These are phyloP conservation scores for Tauraco erythrolophus DNA, from an alignment of 2,113 vertebrate genomes.

Conservation along the genomic window DNA sequence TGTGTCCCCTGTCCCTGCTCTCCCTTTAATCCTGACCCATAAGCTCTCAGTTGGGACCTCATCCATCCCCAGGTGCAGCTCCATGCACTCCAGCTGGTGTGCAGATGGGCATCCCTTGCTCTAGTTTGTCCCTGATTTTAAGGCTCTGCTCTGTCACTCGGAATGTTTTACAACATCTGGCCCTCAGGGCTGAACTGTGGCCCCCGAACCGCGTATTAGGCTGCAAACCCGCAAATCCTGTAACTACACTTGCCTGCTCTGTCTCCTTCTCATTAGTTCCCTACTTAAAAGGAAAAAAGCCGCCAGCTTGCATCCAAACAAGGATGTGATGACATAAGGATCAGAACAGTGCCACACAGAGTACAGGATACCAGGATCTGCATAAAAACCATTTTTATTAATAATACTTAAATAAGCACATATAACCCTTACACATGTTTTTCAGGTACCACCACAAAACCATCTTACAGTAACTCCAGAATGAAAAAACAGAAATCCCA, in stretches of 20 bases:
- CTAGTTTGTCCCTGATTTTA: background rate
- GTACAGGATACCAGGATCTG: background rate
- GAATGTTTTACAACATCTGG: background rate
- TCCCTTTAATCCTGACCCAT: too few species aligned
- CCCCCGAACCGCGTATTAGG: background rate
- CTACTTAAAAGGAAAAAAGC: background rate
- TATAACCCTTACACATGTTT: background rate
- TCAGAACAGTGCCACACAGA: background rate
- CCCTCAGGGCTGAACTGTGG: background rate
- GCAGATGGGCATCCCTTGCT: rapidly evolving
- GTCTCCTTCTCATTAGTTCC: rapidly evolving
- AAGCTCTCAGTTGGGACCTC: too few species aligned
- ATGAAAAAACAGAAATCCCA: background rate
- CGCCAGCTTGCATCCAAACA: background rate
- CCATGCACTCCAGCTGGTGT: too few species aligned
- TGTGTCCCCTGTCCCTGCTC: too few species aligned
- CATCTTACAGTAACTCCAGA: background rate
- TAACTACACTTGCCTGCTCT: rapidly evolving
- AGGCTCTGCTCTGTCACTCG: background rate
- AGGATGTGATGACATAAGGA: background rate
- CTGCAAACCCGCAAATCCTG: background rate
- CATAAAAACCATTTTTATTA: background rate
- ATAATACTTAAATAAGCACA: constrained; percentile 35
- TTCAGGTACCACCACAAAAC: background rate
- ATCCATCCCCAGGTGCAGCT: too few species aligned